Evolutionary conservation across 1,140 invertebrate species (phyloP).

Genomic region (Reticulitermes speratus): DNA sequence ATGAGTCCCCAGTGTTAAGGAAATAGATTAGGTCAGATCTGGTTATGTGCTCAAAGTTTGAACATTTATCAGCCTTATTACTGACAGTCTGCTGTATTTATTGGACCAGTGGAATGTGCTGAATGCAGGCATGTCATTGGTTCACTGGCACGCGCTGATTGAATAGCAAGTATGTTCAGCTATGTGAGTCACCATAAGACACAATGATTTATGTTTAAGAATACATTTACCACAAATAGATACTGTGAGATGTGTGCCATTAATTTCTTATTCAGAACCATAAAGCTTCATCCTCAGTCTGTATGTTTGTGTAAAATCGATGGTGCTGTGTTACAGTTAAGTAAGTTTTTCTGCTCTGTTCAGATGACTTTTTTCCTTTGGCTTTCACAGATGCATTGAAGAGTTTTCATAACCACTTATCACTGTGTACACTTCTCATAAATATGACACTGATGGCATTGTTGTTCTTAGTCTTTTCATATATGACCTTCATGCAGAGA

Average conservation of each 20-base stretch:
- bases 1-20: background rate
- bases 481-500: no score
- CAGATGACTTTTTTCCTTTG: no score
- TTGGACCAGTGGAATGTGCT: background rate
- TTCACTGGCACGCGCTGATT: background rate
- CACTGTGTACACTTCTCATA: background rate
- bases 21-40: constrained; percentile 12
- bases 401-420: background rate
- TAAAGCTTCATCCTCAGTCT: background rate
- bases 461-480: background rate
- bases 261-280: background rate
- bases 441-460: background rate
- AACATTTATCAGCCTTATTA: background rate
- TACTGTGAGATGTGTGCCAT: background rate
- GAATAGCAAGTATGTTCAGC: background rate
- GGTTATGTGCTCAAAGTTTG: background rate
- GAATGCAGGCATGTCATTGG: background rate
- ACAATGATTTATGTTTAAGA: background rate
- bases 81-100: background rate
- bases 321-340: background rate
- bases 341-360: background rate
- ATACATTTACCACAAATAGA: background rate
- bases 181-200: background rate
- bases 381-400: no score
- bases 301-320: background rate